Percentiles rank a stretch among this genome's conserved stretches.
Evolutionary conservation across 2,113 vertebrate genomes (phyloP).

Genomic region (Ranitomeya imitator): DNA sequence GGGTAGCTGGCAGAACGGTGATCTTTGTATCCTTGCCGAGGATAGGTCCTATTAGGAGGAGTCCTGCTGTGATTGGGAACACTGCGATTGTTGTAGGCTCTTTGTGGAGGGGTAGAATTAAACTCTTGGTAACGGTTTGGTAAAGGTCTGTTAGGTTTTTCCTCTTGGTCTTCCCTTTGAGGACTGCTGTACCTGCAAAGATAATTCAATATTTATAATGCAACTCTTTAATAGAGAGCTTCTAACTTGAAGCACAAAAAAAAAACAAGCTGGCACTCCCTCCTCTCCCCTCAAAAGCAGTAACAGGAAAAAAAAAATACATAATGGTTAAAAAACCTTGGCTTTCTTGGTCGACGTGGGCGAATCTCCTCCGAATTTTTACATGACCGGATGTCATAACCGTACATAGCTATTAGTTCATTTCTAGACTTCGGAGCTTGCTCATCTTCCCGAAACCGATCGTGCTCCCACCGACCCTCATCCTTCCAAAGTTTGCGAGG

Average conservation of each 20-base stretch:
- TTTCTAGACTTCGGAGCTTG: conserved; percentile 95
- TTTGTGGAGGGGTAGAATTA: conserved; percentile 62
- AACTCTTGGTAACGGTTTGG: conserved; percentile 69
- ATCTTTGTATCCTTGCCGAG: conserved; percentile 74
- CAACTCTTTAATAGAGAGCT: neutral
- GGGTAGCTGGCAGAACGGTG: conserved; percentile 67
- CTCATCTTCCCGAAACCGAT: conserved; percentile 95
- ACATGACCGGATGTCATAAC: conserved; percentile 92
- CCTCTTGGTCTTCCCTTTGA: conserved; percentile 74
- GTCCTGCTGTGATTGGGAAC: conserved; percentile 67
- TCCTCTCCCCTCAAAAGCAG: no score
- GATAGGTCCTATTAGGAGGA: conserved; percentile 69
- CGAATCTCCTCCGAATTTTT: conserved; percentile 81
- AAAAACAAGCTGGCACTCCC: no score
- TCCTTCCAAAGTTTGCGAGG: conserved; percentile 93
- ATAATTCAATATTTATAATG: neutral
- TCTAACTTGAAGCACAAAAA: neutral
- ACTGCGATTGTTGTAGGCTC: conserved; percentile 73
- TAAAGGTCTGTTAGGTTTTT: conserved; percentile 69
- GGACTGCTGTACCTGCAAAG: conserved; percentile 72
- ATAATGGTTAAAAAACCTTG: conserved; percentile 74
- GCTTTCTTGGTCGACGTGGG: conserved; percentile 78
- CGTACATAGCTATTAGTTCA: conserved; percentile 93
- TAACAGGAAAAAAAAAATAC: neutral
- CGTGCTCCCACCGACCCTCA: conserved; percentile 95